A percentile compares a stretch with the other conserved stretches of the same genome.
Evolutionary conservation across 92 coral and sea anemone genomes (phyloP).

Genomic region (Phenganax subtilis): DNA sequence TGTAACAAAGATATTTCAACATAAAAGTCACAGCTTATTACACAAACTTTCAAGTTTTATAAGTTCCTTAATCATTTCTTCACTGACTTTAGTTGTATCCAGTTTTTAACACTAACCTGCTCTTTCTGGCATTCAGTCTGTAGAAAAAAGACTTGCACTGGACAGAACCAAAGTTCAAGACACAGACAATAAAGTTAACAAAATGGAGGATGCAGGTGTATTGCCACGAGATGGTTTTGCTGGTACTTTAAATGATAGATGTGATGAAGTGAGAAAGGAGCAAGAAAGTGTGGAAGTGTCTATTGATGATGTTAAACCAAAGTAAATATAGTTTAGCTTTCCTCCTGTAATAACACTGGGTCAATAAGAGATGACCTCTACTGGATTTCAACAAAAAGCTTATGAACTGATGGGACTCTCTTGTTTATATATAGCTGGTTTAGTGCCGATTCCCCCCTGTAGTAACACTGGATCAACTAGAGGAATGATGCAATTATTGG

Average conservation of each 20-base stretch:
- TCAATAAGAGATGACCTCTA: neutral
- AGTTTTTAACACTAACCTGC: too few species aligned
- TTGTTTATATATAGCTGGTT: too few species aligned
- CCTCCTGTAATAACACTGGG: neutral
- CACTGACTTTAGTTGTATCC: too few species aligned
- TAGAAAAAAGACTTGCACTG: conserved; percentile 18
- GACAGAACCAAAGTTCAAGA: conserved; percentile 15
- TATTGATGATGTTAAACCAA: conserved; percentile 24
- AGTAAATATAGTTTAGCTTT: neutral
- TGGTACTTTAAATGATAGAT: conserved; percentile 33
- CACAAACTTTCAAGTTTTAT: too few species aligned
- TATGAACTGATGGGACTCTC: neutral
- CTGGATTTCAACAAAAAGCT: neutral
- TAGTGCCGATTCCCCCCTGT: too few species aligned
- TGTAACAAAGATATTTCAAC: too few species aligned
- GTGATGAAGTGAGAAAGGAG: conserved; percentile 33
- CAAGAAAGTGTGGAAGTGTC: conserved; percentile 3
- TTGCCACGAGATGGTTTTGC: conserved; percentile 42
- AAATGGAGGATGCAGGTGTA: conserved; percentile 33
- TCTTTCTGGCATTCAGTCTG: neutral
- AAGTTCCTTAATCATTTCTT: too few species aligned
- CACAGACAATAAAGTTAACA: conserved; percentile 31
- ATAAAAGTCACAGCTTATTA: too few species aligned
- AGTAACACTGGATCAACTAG: too few species aligned
- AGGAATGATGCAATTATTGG: too few species aligned